Conservation (phyloP, 2,113 vertebrate species). For the Glareola pratincola region DNA sequence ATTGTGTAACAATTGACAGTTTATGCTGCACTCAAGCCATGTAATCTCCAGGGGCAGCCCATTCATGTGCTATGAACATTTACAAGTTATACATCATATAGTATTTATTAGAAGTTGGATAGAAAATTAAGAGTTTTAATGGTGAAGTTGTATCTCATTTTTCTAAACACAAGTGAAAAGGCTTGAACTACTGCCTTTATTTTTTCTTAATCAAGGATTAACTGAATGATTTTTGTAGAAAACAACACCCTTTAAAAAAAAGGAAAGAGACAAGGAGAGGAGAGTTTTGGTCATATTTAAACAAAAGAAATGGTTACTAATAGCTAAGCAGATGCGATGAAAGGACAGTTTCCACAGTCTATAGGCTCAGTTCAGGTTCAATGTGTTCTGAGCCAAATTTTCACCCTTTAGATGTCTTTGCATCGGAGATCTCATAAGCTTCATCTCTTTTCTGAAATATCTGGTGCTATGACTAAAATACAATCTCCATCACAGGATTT, state of each 20-base stretch:
- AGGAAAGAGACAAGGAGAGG: neutral
- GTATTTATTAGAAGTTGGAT: neutral
- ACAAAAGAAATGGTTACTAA: neutral
- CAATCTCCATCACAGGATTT: neutral
- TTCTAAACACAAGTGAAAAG: neutral
- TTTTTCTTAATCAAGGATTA: constrained; percentile 1
- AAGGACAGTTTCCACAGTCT: neutral
- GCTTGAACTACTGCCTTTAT: neutral
- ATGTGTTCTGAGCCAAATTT: neutral
- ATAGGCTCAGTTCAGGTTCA: neutral
- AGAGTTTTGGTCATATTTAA: neutral
- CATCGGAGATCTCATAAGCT: neutral
- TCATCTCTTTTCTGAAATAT: neutral
- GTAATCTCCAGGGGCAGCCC: neutral
- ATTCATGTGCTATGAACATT: neutral
- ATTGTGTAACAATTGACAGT: neutral
- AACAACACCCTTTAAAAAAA: neutral
- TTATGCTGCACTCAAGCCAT: neutral
- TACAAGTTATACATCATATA: neutral
- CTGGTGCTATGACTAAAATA: neutral
- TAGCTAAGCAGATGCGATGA: neutral
- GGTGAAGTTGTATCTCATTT: neutral
- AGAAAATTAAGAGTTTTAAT: neutral
- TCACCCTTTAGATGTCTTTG: constrained; percentile 2
- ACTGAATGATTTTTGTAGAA: neutral